These are phyloP conservation scores for Adelges cooleyi DNA, from an alignment of 1,140 invertebrate genomes.

Conservation along the genomic window DNA sequence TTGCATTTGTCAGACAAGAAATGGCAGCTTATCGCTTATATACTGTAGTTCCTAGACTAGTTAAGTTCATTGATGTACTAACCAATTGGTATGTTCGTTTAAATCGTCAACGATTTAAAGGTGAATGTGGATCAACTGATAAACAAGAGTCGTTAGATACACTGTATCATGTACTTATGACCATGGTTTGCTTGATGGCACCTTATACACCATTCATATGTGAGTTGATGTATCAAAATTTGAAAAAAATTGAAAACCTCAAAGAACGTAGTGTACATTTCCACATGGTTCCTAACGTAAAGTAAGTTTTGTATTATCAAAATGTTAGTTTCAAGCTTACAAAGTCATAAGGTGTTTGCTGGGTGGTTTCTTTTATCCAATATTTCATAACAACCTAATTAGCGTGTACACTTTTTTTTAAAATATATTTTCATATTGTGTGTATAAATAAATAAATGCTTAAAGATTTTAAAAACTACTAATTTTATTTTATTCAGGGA, in stretches of 20 bases:
- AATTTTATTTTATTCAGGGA: conserved; percentile 37
- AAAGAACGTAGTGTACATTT: conserved; percentile 69
- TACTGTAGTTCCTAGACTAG: conserved; percentile 83
- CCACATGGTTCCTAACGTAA: conserved; percentile 69
- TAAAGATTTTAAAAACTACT: neutral
- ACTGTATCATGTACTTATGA: conserved; percentile 75
- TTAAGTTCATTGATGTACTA: conserved; percentile 93
- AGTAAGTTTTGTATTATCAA: conserved; percentile 34
- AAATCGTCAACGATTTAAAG: conserved; percentile 74
- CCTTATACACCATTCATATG: conserved; percentile 96
- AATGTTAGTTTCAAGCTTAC: too few relatives aligned
- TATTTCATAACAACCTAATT: too few relatives aligned
- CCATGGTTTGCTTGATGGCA: conserved; percentile 85
- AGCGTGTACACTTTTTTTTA: too few relatives aligned
- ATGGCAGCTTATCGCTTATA: conserved; percentile 92
- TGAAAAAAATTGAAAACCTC: conserved; percentile 44
- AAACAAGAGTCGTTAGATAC: conserved; percentile 76
- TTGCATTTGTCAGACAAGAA: conserved; percentile 79
- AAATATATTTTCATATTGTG: too few relatives aligned
- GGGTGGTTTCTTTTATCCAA: too few relatives aligned
- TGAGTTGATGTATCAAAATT: conserved; percentile 88
- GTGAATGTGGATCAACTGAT: conserved; percentile 62
- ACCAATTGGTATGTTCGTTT: conserved; percentile 99
- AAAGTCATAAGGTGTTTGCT: too few relatives aligned
- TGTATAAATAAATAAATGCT: neutral